Percentiles rank a stretch among this genome's conserved stretches.
Evolutionary conservation across 2,797 vertebrate species (phyloP).

Genomic region (Chrosomus eos): DNA sequence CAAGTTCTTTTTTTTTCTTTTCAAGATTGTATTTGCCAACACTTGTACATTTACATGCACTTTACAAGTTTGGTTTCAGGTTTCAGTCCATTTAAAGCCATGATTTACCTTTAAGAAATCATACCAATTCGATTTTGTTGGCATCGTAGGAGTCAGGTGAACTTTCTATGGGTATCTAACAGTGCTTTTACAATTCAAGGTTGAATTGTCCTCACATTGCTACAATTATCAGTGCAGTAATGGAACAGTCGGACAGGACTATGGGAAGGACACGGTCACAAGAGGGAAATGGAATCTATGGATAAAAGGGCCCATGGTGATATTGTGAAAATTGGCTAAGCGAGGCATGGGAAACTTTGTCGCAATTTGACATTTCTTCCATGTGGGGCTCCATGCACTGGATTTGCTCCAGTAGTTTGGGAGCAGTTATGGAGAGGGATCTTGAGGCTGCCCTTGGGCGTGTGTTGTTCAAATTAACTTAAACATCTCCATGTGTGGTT

Average conservation of each 20-base stretch:
- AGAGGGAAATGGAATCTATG: slow-evolving; percentile 60
- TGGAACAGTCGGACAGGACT: slow-evolving; percentile 67
- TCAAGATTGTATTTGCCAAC: background rate
- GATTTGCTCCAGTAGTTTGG: slow-evolving; percentile 39
- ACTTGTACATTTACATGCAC: background rate
- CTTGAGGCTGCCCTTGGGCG: slow-evolving; percentile 53
- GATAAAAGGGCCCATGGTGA: slow-evolving; percentile 67
- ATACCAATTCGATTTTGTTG: background rate
- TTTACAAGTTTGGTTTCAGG: background rate
- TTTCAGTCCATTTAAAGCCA: background rate
- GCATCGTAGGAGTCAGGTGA: slow-evolving; percentile 11
- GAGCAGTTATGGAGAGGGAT: slow-evolving; percentile 51
- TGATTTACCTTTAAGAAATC: background rate
- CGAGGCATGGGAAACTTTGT: slow-evolving; percentile 62
- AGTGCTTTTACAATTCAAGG: slow-evolving; percentile 29
- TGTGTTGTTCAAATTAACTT: slow-evolving; percentile 57
- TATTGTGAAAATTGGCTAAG: slow-evolving; percentile 65
- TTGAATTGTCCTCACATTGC: slow-evolving; percentile 54
- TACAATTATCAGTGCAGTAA: slow-evolving; percentile 73
- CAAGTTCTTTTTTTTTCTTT: too few relatives aligned
- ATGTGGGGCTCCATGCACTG: slow-evolving; percentile 68
- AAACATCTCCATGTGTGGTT: slow-evolving; percentile 63
- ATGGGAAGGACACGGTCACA: slow-evolving; percentile 68
- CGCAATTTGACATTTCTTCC: slow-evolving; percentile 70
- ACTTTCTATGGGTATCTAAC: slow-evolving; percentile 7